Evolutionary conservation across 2,113 vertebrate species (phyloP), one percentile per base, ranked within the genome.

Genomic region (Notechis scutatus): DNA sequence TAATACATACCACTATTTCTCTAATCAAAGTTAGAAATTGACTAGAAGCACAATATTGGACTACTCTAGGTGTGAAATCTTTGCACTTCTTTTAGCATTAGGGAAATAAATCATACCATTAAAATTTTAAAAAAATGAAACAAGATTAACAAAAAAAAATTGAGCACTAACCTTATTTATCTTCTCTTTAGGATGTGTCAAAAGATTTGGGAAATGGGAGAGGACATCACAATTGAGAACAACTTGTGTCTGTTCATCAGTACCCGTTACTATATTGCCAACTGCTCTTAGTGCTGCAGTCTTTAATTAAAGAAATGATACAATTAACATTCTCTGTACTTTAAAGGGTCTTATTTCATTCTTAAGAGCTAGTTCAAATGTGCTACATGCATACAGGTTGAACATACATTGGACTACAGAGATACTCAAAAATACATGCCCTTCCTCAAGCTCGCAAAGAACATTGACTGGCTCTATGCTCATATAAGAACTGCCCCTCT

Each of bases 181-280:
- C 97, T 99, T 99, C 97, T 99, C 99, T 98, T 99, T 99, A 57
- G 99, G 99, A 96, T 99, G 99, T 90, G 99, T 99, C 95, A 99
- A 98, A 95, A 99, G 98, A 97, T 99, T 99, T 94, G 99, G 98
- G 96, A 99, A 99, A 95, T 99, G 99, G 85, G 98, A 98, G 90
- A 99, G 98, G 96, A 99, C 99, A n/a, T 99, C 99, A 96, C 99
- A 99, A 97, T 99, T 99, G 95, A 99, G 98, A 95, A 99, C 99
- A 95, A 99, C 99, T 97, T 99, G 99, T 34, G 99, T 99, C 97
- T 99, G 99, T 91, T 99, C 99, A 29, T 99, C 99, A 18, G 99
- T 99, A 95, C 99, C 99, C 0, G 99, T 99, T 96, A 99, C 99
- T 92, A 99, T 99, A 97, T 99, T 99, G 64, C 99, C 99, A 95